Base-by-base conservation (phyloP, 2,797 vertebrate species). In the Brachyrhaphis roseni region DNA sequence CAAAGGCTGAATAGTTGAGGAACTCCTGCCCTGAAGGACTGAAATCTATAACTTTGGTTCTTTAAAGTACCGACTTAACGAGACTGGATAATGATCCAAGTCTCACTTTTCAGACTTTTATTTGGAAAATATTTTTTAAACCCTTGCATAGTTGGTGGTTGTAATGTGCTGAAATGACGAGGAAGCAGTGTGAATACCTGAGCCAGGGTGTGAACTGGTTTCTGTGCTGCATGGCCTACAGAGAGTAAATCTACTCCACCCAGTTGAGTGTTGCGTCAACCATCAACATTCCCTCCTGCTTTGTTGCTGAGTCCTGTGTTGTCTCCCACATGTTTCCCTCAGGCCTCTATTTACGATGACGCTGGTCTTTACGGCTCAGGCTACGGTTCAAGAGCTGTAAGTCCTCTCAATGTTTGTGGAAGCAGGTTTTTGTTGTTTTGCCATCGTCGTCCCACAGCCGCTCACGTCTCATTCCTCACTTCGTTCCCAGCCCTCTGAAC, bases 401-500 rank as follows among this genome's bases (percentile, higher is more conserved):
- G 97, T 97, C 85, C 85, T 79, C 74, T 79, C 70, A 82, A 47
- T 85, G 81, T 76, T 73, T 85, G 28, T 76, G 28, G 31, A 83
- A 70, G 31, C 49, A 2, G 10, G 72, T 80, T 75, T 72, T 62
- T 26, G 74, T 70, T 46, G 72, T 34, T 3, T 18, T 62, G 41
- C n/a, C 41, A 16, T 28, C 13, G 39, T 82, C 36, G 28, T 80
- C 64, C 80, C 78, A 74, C 78, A 46, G 72, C 79, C 79, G 79
- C 70, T 72, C 46, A 47, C 43, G 4, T 76, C 1, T 83, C 66
- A 82, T 45, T 72, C 83, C 73, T 77, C 75, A 77, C 77, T 55
- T 68, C 73, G 72, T 83, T 81, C 88, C 75, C 95, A 99, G 98
- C 97, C 97, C n/a, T 98, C 97, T 90, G 98, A 98, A 92, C 97